Conservation (phyloP, 2,888 invertebrate genomes). For the Stenurella melanura region DNA sequence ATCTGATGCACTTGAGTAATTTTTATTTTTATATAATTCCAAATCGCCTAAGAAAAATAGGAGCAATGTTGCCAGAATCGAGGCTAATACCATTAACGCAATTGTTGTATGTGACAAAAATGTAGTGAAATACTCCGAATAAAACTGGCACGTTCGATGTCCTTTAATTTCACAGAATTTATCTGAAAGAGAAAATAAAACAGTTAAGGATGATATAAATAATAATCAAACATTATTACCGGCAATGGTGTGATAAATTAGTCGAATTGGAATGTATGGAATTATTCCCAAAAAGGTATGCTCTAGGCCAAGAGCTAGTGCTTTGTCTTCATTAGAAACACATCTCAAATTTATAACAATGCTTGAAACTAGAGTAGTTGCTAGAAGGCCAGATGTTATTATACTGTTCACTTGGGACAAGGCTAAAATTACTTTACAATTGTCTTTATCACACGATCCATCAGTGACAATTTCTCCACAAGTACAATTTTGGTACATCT, state of each 20-base stretch:
- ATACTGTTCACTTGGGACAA: conserved; percentile 69
- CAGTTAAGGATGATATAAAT: neutral
- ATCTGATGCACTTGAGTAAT: conserved; percentile 38
- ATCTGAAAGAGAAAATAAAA: neutral
- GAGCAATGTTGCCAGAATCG: conserved; percentile 56
- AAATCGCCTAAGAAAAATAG: conserved; percentile 55
- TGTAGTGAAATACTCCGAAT: conserved; percentile 60
- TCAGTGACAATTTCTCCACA: conserved; percentile 71
- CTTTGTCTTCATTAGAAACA: conserved; percentile 78
- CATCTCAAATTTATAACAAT: conserved; percentile 76
- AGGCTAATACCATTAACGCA: conserved; percentile 60
- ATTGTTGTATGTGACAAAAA: conserved; percentile 64
- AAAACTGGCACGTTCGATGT: conserved; percentile 60
- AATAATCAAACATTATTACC: conserved; percentile 66
- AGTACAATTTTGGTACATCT: conserved; percentile 75
- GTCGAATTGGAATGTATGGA: conserved; percentile 79
- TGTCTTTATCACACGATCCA: conserved; percentile 75
- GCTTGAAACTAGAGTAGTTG: conserved; percentile 73
- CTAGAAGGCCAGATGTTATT: conserved; percentile 65
- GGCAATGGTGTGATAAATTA: conserved; percentile 78
- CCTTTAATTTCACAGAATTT: conserved; percentile 59
- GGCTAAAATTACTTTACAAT: conserved; percentile 75
- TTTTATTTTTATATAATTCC: conserved; percentile 54
- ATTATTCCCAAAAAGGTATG: conserved; percentile 76
- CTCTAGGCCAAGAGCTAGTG: conserved; percentile 77